Evolutionary conservation across 2,797 vertebrate genomes (phyloP), one percentile per base, ranked within the genome.

Genomic region (Alfaro cultratus): DNA sequence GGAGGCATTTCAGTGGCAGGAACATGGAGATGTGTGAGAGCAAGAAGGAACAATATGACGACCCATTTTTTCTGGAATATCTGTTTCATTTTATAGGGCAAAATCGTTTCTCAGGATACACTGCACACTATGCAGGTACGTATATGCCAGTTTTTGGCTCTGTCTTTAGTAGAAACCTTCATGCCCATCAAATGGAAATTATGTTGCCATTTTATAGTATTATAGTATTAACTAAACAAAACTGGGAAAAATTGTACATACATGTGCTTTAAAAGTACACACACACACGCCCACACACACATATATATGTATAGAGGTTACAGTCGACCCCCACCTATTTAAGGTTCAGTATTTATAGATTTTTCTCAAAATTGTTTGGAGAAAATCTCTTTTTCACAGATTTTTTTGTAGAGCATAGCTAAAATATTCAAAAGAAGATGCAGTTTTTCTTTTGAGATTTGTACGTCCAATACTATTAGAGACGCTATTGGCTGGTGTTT

Each of bases 1-100:
- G 71, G 75, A 86, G 68, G 78, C 74, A 79, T 80, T 78, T 85
- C 53, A 75, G 70, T 83, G 83, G 78, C 73, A 76, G 77, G 77
- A 77, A 87, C 84, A 77, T 15, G 29, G 70, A 86, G 71, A 80
- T 77, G 70, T 82, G 75, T 13, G 76, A 88, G 64, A 67, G 83
- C 74, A 79, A 60, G 67, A 80, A 76, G 70, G 51, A 86, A 82
- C 80, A 83, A 79, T 46, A 60, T 83, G 45, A 46, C 81, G 16
- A 36, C 67, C 60, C 41, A 60, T 72, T 80, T 67, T 23, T 62
- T 18, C 8, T 51, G 26, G 36, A 86, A 75, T 45, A 76, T 79
- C 75, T 73, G 43, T 73, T 77, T 60, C 60, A 79, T 23, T 16
- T 36, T 64, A 49, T n/a, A 21, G 46, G 15, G 39, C 0, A 47